These are phyloP conservation scores for Phrixothrix hirtus DNA, from an alignment of 2,888 invertebrate species.

Conservation along the genomic window DNA sequence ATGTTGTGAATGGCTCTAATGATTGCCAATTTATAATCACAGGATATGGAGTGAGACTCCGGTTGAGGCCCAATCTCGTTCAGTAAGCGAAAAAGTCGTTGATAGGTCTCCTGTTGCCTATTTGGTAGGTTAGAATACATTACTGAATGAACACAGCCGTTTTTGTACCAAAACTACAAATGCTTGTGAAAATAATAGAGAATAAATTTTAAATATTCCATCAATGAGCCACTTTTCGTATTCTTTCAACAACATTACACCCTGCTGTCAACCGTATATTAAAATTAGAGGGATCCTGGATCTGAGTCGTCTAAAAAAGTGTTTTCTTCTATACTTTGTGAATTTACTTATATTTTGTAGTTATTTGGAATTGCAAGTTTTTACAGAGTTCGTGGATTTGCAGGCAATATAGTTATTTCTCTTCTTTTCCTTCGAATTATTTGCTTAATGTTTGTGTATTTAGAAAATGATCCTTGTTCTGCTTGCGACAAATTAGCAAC, in stretches of 20 bases:
- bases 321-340: no score
- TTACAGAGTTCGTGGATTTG: no score
- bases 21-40: constrained; percentile 6
- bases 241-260: no score
- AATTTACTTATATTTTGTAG: no score
- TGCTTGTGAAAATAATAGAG: no score
- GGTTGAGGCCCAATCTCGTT: not conserved
- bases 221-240: no score
- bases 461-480: not conserved
- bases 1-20: no score
- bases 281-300: not conserved
- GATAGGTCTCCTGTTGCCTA: no score
- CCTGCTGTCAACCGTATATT: constrained; percentile 1
- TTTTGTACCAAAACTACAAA: constrained; percentile 1
- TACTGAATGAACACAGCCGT: not conserved
- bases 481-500: not conserved
- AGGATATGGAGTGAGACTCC: no score
- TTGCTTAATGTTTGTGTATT: constrained; percentile 2
- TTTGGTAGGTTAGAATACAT: no score
- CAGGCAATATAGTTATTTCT: not conserved
- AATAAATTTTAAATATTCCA: no score
- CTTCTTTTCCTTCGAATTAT: constrained; percentile 1
- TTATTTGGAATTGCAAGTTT: no score
- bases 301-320: not conserved
- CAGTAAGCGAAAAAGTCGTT: not conserved